Conservation (phyloP, 2,888 invertebrate genomes). For the Drosophila paramelanica region DNA sequence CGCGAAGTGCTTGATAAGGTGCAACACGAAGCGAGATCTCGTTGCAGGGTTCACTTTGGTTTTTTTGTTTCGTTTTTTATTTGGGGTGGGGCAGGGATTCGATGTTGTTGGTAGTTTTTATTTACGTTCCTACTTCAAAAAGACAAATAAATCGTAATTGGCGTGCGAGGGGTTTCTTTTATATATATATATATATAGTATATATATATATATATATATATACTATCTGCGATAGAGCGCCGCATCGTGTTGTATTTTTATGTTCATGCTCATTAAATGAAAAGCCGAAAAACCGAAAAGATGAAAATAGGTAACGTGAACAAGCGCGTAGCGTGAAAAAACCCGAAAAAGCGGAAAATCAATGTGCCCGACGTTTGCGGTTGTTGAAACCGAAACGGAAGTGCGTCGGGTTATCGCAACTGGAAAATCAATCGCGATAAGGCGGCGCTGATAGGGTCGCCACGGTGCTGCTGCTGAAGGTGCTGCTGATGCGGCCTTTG, state of each 20-base stretch:
- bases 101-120: conserved; percentile 42
- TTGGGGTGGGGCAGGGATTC: conserved; percentile 24
- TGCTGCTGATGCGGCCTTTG: conserved; percentile 29
- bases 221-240: conserved; percentile 30
- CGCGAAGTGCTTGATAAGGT: conserved; percentile 56
- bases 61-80: too few species aligned
- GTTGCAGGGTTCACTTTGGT: conserved; percentile 31
- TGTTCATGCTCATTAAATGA: conserved; percentile 64
- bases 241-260: conserved; percentile 40
- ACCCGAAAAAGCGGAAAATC: conserved; percentile 16
- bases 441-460: conserved; percentile 30
- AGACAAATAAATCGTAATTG: conserved; percentile 79
- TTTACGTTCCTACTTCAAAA: conserved; percentile 69
- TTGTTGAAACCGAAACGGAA: conserved; percentile 52
- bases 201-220: conserved; percentile 15
- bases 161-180: conserved; percentile 70
- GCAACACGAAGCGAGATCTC: conserved; percentile 32
- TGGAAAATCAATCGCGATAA: conserved; percentile 57
- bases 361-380: conserved; percentile 54
- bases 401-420: conserved; percentile 53
- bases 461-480: conserved; percentile 35
- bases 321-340: conserved; percentile 24
- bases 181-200: neutral
- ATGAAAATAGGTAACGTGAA: conserved; percentile 14
- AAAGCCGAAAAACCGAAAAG: conserved; percentile 41